Evolutionary conservation across 2,888 invertebrate genomes (phyloP).

Genomic region (Chalcosyrphus nemorum): DNA sequence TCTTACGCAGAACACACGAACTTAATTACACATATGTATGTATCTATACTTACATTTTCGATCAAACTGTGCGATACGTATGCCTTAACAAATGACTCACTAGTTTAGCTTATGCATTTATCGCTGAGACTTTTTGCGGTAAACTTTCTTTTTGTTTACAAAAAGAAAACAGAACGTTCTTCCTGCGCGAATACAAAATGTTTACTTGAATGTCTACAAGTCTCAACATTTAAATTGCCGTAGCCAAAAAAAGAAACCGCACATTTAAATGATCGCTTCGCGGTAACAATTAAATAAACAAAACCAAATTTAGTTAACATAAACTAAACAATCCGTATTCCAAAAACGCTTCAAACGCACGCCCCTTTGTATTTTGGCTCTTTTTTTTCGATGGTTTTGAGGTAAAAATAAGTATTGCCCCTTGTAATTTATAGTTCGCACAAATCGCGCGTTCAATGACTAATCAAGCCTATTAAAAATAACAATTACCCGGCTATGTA

Average conservation of each 20-base stretch:
- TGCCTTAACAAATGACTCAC: slow-evolving; percentile 25
- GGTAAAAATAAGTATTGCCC: slow-evolving; percentile 58
- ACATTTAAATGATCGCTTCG: slow-evolving; percentile 26
- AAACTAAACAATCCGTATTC: slow-evolving; percentile 27
- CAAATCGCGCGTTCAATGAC: slow-evolving; percentile 39
- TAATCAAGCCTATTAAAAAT: slow-evolving; percentile 66
- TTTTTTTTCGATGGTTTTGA: slow-evolving; percentile 20
- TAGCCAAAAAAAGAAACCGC: neutral
- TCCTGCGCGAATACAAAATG: slow-evolving; percentile 10
- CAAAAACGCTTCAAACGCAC: slow-evolving; percentile 22
- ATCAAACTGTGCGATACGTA: too few species aligned
- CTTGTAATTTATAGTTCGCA: slow-evolving; percentile 55
- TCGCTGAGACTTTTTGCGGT: neutral
- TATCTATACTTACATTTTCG: too few species aligned
- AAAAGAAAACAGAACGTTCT: neutral
- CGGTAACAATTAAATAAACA: slow-evolving; percentile 43
- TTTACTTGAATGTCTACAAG: slow-evolving; percentile 28
- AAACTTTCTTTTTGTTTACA: neutral
- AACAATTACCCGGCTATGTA: slow-evolving; percentile 69
- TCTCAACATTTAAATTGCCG: neutral
- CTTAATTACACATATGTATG: too few species aligned
- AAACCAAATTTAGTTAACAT: slow-evolving; percentile 47
- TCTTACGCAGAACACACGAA: too few species aligned
- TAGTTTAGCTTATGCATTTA: slow-evolving; percentile 25
- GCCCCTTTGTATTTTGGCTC: slow-evolving; percentile 19